A percentile compares a stretch with the other conserved stretches of the same genome.
Evolutionary conservation across 1,140 invertebrate species (phyloP).

Genomic region (Neoseiulus cucumeris): DNA sequence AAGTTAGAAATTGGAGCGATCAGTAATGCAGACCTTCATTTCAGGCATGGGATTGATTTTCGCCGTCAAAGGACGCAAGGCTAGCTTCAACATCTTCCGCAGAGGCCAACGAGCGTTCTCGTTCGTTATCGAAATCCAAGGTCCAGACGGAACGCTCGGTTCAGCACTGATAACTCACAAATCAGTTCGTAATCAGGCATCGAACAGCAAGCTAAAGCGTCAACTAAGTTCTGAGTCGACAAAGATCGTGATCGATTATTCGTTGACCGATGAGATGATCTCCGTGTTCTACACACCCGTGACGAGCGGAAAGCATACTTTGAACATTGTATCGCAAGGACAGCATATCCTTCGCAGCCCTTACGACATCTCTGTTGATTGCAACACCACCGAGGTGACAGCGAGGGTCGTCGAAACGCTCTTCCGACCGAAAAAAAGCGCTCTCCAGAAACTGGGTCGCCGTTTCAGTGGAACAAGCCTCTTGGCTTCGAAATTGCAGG

Average conservation of each 20-base stretch:
- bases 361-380: constrained; percentile 18
- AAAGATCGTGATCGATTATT: constrained; percentile 16
- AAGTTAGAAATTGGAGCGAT: not conserved
- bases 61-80: constrained; percentile 16
- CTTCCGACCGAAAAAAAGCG: constrained; percentile 2
- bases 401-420: not conserved
- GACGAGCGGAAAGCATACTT: constrained; percentile 13
- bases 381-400: not conserved
- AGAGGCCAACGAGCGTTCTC: constrained; percentile 14
- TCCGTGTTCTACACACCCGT: constrained; percentile 18
- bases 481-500: not conserved
- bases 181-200: not conserved
- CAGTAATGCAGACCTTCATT: not conserved
- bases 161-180: not conserved
- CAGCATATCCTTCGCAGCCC: constrained; percentile 19
- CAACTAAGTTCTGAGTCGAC: not conserved
- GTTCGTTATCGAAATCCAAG: constrained; percentile 20
- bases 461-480: constrained; percentile 3
- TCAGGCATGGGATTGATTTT: constrained; percentile 20
- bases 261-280: constrained; percentile 17
- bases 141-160: constrained; percentile 15
- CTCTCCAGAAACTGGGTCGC: not conserved
- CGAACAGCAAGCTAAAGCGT: not conserved
- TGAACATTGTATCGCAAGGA: constrained; percentile 18
- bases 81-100: constrained; percentile 19